A percentile compares a stretch with the other conserved stretches of the same genome.
phyloP scores from a whole-genome alignment of 2,113 vertebrate genomes.

The Zingel zingel region DNA sequence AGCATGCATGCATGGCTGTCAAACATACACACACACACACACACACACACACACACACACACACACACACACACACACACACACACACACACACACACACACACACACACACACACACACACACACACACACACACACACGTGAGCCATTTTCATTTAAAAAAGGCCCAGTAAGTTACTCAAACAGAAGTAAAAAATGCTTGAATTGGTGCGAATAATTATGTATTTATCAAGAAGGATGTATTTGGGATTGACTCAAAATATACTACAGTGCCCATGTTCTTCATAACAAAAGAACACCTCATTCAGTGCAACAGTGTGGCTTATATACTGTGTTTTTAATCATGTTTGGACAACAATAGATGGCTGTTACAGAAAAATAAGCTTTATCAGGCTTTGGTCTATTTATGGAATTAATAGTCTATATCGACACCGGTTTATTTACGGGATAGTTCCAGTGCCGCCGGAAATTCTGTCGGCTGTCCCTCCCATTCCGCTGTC shows the following conservation, averaged over 20 bases:
- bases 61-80: too few relatives aligned
- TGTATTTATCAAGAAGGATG: neutral
- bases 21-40: neutral
- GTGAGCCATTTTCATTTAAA: too few relatives aligned
- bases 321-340: neutral
- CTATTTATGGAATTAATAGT: neutral
- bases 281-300: neutral
- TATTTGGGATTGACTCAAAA: neutral
- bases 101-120: too few relatives aligned
- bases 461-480: too few relatives aligned
- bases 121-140: too few relatives aligned
- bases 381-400: neutral
- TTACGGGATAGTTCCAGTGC: too few relatives aligned
- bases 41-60: too few relatives aligned
- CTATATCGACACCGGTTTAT: too few relatives aligned
- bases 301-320: neutral
- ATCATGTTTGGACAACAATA: neutral
- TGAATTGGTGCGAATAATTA: neutral
- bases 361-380: neutral
- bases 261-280: neutral
- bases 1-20: neutral
- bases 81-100: too few relatives aligned
- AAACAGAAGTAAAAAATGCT: neutral
- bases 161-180: neutral
- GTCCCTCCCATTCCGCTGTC: too few relatives aligned